Conservation (phyloP, 2,888 invertebrate species). For the Hydrotaea cyrtoneurina region DNA sequence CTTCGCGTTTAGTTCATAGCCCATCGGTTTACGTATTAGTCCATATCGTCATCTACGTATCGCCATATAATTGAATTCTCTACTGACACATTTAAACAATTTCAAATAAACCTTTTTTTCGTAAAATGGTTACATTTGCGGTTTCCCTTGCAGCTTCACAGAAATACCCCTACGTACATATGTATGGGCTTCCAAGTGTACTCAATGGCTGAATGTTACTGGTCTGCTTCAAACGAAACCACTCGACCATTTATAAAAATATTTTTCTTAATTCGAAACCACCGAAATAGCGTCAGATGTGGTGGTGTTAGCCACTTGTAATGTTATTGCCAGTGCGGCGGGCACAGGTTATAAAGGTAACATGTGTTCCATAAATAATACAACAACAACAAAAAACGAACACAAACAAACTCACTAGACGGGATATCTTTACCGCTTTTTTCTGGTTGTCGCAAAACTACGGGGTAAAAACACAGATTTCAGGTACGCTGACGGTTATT, state of each 20-base stretch:
- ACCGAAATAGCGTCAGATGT: background rate
- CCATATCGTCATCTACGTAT: too few relatives aligned
- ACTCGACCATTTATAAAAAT: background rate
- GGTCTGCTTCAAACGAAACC: background rate
- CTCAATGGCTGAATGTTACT: background rate
- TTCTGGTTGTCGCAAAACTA: background rate
- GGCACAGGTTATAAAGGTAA: background rate
- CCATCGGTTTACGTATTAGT: too few relatives aligned
- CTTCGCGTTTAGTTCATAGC: background rate
- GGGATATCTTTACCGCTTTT: too few relatives aligned
- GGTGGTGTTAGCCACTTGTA: background rate
- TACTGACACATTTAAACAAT: too few relatives aligned
- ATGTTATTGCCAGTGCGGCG: background rate
- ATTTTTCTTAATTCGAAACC: background rate
- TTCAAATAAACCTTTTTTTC: too few relatives aligned
- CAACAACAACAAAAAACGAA: background rate
- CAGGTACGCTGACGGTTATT: background rate
- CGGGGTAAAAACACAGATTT: background rate
- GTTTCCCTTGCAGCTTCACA: too few relatives aligned
- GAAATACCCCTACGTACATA: too few relatives aligned
- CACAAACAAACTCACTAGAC: background rate
- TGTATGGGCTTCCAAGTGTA: too few relatives aligned
- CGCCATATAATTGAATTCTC: too few relatives aligned
- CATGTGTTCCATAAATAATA: slow-evolving; percentile 4
- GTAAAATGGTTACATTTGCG: too few relatives aligned